These are phyloP conservation scores for Willowsia nigromaculata DNA, from an alignment of 2,888 invertebrate species.

Conservation along the genomic window DNA sequence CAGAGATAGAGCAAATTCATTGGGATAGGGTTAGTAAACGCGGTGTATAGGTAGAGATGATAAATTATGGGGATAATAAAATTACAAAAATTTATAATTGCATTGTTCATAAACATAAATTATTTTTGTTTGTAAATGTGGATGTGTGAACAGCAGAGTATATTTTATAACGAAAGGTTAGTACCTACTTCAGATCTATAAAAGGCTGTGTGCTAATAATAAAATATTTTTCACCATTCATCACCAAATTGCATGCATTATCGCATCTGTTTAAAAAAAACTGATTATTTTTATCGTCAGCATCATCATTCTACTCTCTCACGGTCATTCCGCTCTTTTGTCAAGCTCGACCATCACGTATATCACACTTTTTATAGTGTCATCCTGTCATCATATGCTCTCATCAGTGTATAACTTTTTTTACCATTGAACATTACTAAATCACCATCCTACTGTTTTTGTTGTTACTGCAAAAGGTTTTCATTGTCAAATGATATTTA, in stretches of 20 bases:
- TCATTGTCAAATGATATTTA: slow-evolving; percentile 5
- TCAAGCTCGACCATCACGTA: slow-evolving; percentile 24
- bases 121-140: neutral
- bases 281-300: neutral
- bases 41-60: neutral
- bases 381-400: no score
- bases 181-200: neutral
- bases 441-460: neutral
- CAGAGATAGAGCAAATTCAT: slow-evolving; percentile 9
- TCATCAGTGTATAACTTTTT: neutral
- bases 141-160: neutral
- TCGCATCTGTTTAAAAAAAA: neutral
- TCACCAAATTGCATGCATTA: slow-evolving; percentile 13
- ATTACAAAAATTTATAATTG: neutral
- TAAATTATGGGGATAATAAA: neutral
- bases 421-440: neutral
- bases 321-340: slow-evolving; percentile 33
- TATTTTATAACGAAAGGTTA: neutral
- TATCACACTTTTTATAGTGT: no score
- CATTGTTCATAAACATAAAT: neutral
- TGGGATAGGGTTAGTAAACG: no score
- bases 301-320: neutral
- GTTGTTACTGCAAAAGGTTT: neutral
- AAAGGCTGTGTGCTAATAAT: neutral
- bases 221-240: slow-evolving; percentile 26